Percentiles rank a stretch among this genome's conserved stretches.
phyloP scores from a whole-genome alignment of 53 echinoderm and acorn worm genomes.

The Stichopus horrens region DNA sequence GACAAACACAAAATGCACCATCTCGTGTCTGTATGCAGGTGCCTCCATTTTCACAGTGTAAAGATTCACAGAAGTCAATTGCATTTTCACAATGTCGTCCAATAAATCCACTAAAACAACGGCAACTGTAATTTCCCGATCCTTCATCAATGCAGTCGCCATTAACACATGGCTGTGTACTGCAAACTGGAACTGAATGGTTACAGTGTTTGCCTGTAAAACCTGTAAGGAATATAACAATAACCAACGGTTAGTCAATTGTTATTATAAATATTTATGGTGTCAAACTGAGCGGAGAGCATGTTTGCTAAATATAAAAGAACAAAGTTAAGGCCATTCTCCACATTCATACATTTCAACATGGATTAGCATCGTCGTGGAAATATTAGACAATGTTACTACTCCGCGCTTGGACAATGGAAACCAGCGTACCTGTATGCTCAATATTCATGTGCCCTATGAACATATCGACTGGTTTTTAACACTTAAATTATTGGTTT shows the following conservation, averaged over 20 bases:
- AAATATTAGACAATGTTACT: too few species aligned
- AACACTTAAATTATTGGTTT: too few species aligned
- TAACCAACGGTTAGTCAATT: not conserved
- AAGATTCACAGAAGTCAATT: conserved; percentile 26
- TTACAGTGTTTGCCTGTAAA: not conserved
- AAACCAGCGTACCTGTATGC: too few species aligned
- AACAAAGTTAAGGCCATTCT: too few species aligned
- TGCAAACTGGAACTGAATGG: not conserved
- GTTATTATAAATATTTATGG: too few species aligned
- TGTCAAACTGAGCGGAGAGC: too few species aligned
- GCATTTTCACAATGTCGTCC: conserved; percentile 12
- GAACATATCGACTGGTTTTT: too few species aligned
- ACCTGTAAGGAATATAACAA: not conserved
- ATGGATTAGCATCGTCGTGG: too few species aligned
- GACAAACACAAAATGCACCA: conserved; percentile 29
- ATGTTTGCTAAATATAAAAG: too few species aligned
- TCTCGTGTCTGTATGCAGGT: conserved; percentile 25
- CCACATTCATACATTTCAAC: too few species aligned
- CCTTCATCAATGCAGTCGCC: not conserved
- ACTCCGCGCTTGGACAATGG: too few species aligned
- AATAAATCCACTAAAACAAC: conserved; percentile 13
- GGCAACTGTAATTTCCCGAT: not conserved
- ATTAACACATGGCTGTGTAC: not conserved
- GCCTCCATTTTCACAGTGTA: conserved; percentile 29
- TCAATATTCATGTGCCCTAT: too few species aligned